Conservation (phyloP, 2,113 vertebrate species). For the Oncorhynchus nerka region DNA sequence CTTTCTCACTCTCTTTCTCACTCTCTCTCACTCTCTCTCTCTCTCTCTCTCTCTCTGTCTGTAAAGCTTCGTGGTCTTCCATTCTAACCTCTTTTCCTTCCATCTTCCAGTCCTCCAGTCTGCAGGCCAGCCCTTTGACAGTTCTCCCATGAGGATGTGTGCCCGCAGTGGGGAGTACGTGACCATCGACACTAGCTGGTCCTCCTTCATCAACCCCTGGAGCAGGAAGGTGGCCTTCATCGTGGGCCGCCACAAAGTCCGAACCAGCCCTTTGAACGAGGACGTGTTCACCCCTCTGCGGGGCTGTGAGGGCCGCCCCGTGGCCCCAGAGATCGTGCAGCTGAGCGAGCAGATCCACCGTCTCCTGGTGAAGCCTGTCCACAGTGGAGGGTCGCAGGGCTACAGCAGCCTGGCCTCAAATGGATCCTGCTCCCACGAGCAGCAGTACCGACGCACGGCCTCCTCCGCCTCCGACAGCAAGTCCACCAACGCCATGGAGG, state of each 20-base stretch:
- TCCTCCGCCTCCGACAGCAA: slow-evolving; percentile 86
- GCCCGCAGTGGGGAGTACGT: slow-evolving; percentile 86
- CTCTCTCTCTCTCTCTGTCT: neutral
- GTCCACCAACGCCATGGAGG: slow-evolving; percentile 67
- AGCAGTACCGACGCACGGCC: slow-evolving; percentile 79
- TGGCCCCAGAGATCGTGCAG: slow-evolving; percentile 80
- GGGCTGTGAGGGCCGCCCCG: slow-evolving; percentile 62
- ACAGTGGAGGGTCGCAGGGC: slow-evolving; percentile 76
- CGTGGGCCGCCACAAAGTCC: slow-evolving; percentile 89
- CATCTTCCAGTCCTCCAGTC: slow-evolving; percentile 80
- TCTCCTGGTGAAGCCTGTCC: slow-evolving; percentile 85
- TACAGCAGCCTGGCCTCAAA: slow-evolving; percentile 77
- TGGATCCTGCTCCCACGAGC: slow-evolving; percentile 72
- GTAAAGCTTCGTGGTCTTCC: neutral
- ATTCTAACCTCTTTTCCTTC: neutral
- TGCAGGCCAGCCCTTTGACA: slow-evolving; percentile 86
- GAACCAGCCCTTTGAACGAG: slow-evolving; percentile 88
- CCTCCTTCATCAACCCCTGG: slow-evolving; percentile 91
- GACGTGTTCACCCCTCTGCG: slow-evolving; percentile 81
- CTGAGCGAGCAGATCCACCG: slow-evolving; percentile 87
- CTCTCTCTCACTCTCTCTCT: neutral
- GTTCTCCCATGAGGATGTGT: slow-evolving; percentile 84
- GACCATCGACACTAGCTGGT: slow-evolving; percentile 93
- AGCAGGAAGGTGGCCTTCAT: slow-evolving; percentile 90
- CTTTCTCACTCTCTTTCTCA: neutral